Conservation (phyloP, 1,140 invertebrate species). For the Drosophila sproati region DNA sequence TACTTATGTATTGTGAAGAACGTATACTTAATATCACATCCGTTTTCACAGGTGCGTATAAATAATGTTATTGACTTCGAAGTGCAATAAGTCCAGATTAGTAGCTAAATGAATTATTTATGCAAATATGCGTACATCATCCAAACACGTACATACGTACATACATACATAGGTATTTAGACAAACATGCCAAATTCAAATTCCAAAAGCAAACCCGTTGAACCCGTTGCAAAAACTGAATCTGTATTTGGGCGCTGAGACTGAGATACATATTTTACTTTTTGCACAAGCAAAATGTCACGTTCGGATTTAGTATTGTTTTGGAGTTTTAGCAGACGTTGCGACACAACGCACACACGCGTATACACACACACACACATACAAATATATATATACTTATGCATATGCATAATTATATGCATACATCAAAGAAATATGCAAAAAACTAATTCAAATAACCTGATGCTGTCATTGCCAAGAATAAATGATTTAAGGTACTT, state of each 20-base stretch:
- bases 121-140: conserved; percentile 1
- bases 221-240: conserved; percentile 56
- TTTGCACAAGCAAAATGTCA: conserved; percentile 53
- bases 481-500: conserved; percentile 28
- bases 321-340: conserved; percentile 45
- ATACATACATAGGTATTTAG: conserved; percentile 5
- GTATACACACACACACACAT: conserved; percentile 9
- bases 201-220: conserved; percentile 65
- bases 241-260: conserved; percentile 50
- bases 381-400: neutral
- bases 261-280: conserved; percentile 48
- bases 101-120: neutral
- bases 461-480: conserved; percentile 41
- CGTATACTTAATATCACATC: neutral
- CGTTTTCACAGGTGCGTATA: neutral
- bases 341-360: conserved; percentile 37
- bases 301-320: conserved; percentile 32
- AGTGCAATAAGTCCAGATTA: neutral
- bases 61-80: neutral
- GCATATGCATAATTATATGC: neutral
- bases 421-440: conserved; percentile 5
- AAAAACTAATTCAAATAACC: conserved; percentile 18
- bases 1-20: neutral
- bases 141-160: neutral
- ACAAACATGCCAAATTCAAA: conserved; percentile 53